Evolutionary conservation across 2,888 invertebrate species (phyloP).

Genomic region (Drosophila planitibia): DNA sequence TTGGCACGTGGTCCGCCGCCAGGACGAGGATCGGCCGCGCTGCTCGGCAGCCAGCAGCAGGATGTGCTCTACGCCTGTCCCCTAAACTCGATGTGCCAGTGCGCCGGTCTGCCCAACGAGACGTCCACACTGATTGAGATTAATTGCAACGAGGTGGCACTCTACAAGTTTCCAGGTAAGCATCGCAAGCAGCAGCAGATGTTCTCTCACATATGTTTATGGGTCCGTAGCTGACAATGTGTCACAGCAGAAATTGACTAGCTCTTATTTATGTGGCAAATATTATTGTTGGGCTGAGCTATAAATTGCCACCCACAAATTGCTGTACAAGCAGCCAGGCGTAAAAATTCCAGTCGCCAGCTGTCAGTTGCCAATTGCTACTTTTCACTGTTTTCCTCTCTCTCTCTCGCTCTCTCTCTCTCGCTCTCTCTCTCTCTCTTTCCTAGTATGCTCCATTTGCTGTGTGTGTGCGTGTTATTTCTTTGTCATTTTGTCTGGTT

Average conservation of each 20-base stretch:
- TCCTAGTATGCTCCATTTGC: neutral
- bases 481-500: constrained; percentile 14
- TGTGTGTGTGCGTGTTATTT: neutral
- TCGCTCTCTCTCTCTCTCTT: neutral
- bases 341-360: constrained; percentile 41
- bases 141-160: constrained; percentile 85
- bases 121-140: constrained; percentile 85
- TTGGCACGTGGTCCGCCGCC: constrained; percentile 59
- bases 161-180: constrained; percentile 86
- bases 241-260: constrained; percentile 52
- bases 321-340: constrained; percentile 28
- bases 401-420: neutral
- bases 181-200: neutral
- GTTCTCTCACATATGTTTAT: constrained; percentile 1
- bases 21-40: constrained; percentile 74
- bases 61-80: constrained; percentile 85
- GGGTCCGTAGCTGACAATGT: constrained; percentile 60
- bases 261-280: constrained; percentile 72
- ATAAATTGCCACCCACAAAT: constrained; percentile 55
- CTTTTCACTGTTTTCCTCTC: neutral
- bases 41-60: constrained; percentile 84
- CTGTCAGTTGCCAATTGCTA: constrained; percentile 24
- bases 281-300: constrained; percentile 56
- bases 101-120: constrained; percentile 85
- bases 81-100: constrained; percentile 85